Conservation (phyloP, 2,888 invertebrate genomes). For the Lasioglossum figueresi region DNA sequence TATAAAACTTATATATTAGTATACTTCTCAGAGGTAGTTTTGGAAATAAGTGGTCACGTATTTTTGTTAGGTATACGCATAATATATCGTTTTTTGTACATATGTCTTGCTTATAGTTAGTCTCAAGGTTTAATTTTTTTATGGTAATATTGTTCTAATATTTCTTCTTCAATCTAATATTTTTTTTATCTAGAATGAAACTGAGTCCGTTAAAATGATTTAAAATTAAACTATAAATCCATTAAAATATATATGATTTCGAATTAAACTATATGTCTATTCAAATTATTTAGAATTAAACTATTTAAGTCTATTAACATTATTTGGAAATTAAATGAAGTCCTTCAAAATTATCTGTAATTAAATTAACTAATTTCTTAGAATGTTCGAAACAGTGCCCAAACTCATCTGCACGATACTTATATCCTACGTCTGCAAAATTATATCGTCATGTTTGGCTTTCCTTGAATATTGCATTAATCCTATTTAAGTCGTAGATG, state of each 20-base stretch:
- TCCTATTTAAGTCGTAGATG: conserved; percentile 56
- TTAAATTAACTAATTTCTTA: not conserved
- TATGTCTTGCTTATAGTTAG: not conserved
- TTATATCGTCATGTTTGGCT: conserved; percentile 45
- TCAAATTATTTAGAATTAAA: not conserved
- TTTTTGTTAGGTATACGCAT: not conserved
- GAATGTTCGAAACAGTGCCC: not conserved
- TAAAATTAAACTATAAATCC: not conserved
- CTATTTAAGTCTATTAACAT: not conserved
- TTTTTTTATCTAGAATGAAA: not conserved
- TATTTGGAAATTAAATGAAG: not conserved
- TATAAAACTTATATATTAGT: not conserved
- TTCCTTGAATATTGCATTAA: conserved; percentile 34
- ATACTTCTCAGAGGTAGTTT: conserved; percentile 1
- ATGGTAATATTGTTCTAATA: not conserved
- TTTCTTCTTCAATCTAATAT: not conserved
- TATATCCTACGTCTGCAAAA: conserved; percentile 36
- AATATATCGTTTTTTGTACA: not conserved
- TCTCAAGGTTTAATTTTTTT: not conserved
- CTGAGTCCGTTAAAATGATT: not conserved
- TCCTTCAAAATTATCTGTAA: not conserved
- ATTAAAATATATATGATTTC: not conserved
- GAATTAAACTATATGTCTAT: not conserved
- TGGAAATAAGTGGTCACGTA: not conserved
- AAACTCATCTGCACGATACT: not conserved